Evolutionary conservation across 2,888 invertebrate genomes (phyloP), one percentile per base, ranked within the genome.

Genomic region (Nymphalis polychloros): DNA sequence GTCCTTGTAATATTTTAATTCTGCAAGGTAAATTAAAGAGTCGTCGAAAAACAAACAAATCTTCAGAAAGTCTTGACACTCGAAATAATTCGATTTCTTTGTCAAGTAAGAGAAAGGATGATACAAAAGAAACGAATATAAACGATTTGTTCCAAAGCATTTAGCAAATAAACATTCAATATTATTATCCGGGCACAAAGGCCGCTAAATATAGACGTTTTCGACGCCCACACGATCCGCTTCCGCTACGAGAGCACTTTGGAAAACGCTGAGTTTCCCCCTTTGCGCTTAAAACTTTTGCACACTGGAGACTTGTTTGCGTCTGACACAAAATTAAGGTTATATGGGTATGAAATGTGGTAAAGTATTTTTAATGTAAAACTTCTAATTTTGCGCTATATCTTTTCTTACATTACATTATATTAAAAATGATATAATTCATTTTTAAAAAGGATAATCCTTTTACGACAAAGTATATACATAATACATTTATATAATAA

Each of bases 131-230:
- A 16, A 46, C 1, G 41, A 60, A 31, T 60, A 27, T 46, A 60
- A 60, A 17, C 27, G 23, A 16, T 23, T 19, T 47, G 53, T 19
- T 66, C 52, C 20, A 7, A 59, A 41, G 46, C 19, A 60, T 52
- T 60, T 47, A 31, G 6, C 50, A 67, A 59, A 67, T 48, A 67
- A 67, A 63, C 59, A 63, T 50, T 20, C 27, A 59, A 53, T 63
- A 63, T 53, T 63, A 52, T 63, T 52, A 63, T 59, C 59, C 50
- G 31, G 8, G 61, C 19, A 62, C 55, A 68, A 68, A 63, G 63
- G 59, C 7, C 16, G 8, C 68, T 68, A 68, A 63, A 68, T 53
- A 59, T 63, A 68, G 68, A 41, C 50, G 2, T 52, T 60, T 27
- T 17, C 49, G 49, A 19, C 59, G 47, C 68, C 68, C 63, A 68